Percentiles rank a stretch among this genome's conserved stretches.
These are phyloP conservation scores for Brachionus rubens DNA, from an alignment of 1,140 invertebrate species.

Conservation along the genomic window DNA sequence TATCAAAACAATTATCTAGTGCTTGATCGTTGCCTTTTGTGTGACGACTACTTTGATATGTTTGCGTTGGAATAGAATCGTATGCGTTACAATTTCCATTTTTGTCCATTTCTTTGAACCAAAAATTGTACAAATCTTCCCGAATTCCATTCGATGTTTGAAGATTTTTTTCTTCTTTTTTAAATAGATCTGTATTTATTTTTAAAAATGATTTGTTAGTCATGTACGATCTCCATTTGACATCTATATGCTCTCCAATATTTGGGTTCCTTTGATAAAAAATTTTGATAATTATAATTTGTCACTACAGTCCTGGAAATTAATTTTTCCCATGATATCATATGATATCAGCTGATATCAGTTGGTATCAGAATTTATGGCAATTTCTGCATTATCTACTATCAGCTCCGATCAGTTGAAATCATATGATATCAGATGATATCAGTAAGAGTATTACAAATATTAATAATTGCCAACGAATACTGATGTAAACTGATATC, in stretches of 20 bases:
- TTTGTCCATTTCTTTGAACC: slow-evolving; percentile 36
- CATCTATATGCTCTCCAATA: neutral
- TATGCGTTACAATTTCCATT: slow-evolving; percentile 30
- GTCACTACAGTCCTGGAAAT: no score
- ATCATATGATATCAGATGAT: no score
- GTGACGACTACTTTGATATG: neutral
- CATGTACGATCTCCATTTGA: slow-evolving; percentile 15
- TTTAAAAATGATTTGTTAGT: neutral
- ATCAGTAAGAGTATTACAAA: no score
- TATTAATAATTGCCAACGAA: no score
- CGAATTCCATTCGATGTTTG: neutral
- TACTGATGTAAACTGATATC: no score
- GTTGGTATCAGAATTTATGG: no score
- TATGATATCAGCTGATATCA: no score
- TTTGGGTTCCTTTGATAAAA: slow-evolving; percentile 31
- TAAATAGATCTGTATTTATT: neutral
- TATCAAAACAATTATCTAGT: slow-evolving; percentile 22
- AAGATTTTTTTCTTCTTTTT: neutral
- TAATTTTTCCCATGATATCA: no score
- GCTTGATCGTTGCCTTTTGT: slow-evolving; percentile 2
- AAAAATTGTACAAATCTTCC: slow-evolving; percentile 30
- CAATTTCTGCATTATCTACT: no score
- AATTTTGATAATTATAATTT: no score
- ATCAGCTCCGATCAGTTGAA: no score
- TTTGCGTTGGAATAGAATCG: neutral